Percentiles rank a stretch among this genome's conserved stretches.
phyloP scores from a whole-genome alignment of 2,113 vertebrate genomes.

The Psophia crepitans region DNA sequence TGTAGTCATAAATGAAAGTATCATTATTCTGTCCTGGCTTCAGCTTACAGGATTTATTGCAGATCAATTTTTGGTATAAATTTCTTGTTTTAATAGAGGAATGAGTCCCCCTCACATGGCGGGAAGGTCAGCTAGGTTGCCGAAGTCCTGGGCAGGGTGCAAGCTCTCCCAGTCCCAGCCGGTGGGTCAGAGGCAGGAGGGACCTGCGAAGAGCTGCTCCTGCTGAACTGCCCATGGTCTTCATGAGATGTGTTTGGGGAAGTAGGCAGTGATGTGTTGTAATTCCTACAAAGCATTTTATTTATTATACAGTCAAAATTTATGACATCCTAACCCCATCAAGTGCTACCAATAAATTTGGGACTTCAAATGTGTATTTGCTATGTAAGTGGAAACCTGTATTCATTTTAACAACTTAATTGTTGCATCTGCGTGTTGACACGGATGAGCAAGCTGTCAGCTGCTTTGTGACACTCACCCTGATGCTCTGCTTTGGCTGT shows the following conservation, averaged over 20 bases:
- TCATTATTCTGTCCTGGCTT: not conserved
- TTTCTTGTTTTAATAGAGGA: not conserved
- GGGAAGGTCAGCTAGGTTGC: not conserved
- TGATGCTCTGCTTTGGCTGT: not conserved
- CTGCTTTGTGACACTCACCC: not conserved
- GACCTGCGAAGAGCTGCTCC: not conserved
- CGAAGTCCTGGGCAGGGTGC: not conserved
- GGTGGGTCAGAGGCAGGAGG: not conserved
- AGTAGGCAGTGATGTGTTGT: not conserved
- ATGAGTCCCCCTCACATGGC: not conserved
- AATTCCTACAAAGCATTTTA: not conserved
- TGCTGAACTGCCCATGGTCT: not conserved
- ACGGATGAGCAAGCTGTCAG: not conserved
- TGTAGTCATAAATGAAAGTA: not conserved
- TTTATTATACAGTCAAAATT: not conserved
- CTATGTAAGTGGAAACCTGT: not conserved
- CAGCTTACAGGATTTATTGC: not conserved
- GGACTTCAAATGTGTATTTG: not conserved
- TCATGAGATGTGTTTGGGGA: rapidly evolving
- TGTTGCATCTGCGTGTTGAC: not conserved
- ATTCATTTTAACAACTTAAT: not conserved
- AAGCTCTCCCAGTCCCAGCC: not conserved
- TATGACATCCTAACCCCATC: not conserved
- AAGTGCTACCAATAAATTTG: not conserved
- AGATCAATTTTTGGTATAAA: not conserved